Conservation (phyloP, 1,140 invertebrate species). For the Galleria mellonella region DNA sequence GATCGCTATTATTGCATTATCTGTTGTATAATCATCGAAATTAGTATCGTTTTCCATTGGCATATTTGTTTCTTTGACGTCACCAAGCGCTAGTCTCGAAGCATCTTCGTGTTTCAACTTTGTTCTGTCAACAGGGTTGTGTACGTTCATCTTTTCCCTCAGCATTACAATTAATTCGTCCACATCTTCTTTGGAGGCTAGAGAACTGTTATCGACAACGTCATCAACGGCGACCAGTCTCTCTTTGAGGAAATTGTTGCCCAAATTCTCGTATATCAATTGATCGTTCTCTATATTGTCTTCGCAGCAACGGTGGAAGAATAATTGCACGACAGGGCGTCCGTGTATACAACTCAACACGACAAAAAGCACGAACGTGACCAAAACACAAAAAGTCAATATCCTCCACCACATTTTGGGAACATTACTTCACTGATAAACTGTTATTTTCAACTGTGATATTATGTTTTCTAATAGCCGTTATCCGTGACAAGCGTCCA, state of each 20-base stretch:
- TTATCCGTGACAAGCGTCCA: not conserved
- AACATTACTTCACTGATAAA: not conserved
- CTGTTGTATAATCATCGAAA: too few relatives aligned
- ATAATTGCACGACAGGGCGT: conserved; percentile 38
- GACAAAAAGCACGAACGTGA: conserved; percentile 38
- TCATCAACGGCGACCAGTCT: conserved; percentile 32
- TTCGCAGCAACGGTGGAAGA: conserved; percentile 48
- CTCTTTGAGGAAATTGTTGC: conserved; percentile 44
- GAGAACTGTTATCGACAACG: conserved; percentile 14
- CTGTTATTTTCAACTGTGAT: too few relatives aligned
- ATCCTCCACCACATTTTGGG: conserved; percentile 57
- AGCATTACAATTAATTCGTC: conserved; percentile 10
- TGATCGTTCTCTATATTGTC: conserved; percentile 55
- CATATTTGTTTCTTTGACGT: not conserved
- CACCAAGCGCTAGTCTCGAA: not conserved
- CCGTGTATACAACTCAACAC: conserved; percentile 45
- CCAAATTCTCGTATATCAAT: conserved; percentile 41
- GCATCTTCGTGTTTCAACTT: not conserved
- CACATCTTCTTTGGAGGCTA: conserved; percentile 9
- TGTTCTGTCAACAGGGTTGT: conserved; percentile 11
- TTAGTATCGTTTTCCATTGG: not conserved
- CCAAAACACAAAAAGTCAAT: conserved; percentile 52
- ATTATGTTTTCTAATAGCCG: too few relatives aligned
- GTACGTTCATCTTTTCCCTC: conserved; percentile 14
- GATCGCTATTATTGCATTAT: too few relatives aligned